A percentile compares a stretch with the other conserved stretches of the same genome.
phyloP scores from a whole-genome alignment of 2,113 vertebrate genomes.

The Pollachius pollachius region DNA sequence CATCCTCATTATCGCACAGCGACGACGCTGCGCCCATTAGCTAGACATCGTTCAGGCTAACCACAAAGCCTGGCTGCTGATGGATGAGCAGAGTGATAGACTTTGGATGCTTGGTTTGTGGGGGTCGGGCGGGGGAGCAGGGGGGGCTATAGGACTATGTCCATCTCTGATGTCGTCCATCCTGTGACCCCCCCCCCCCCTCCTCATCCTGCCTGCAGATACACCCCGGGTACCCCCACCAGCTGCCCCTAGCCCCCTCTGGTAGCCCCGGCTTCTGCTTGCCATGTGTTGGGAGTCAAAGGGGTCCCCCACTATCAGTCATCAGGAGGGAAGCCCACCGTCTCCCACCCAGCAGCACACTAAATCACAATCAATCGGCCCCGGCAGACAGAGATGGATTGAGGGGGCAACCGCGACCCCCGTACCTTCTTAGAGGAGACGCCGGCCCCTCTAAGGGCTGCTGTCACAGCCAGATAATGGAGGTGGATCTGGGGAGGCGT shows the following conservation, averaged over 20 bases:
- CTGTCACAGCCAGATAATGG: slow-evolving; percentile 74
- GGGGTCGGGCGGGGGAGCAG: slow-evolving; percentile 30
- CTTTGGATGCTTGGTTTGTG: slow-evolving; percentile 43
- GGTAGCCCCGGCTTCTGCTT: slow-evolving; percentile 57
- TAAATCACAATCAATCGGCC: slow-evolving; percentile 64
- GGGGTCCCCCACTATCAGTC: slow-evolving; percentile 64
- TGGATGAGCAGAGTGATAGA: slow-evolving; percentile 73
- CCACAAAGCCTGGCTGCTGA: slow-evolving; percentile 69
- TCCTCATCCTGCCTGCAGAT: too few relatives aligned
- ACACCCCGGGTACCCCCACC: slow-evolving; percentile 12
- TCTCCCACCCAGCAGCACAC: slow-evolving; percentile 44
- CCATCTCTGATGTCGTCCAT: slow-evolving; percentile 56
- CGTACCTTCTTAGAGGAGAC: slow-evolving; percentile 48
- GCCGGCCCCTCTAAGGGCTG: slow-evolving; percentile 49
- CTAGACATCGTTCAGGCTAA: slow-evolving; percentile 75
- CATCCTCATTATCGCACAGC: slow-evolving; percentile 75
- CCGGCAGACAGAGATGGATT: slow-evolving; percentile 75
- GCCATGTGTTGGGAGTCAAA: slow-evolving; percentile 70
- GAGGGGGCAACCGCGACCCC: slow-evolving; percentile 57
- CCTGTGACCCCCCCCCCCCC: slow-evolving; percentile 49
- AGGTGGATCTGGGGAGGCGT: slow-evolving; percentile 54
- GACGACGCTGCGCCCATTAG: slow-evolving; percentile 84
- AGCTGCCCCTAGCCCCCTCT: slow-evolving; percentile 30
- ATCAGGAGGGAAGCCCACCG: slow-evolving; percentile 62
- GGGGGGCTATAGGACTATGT: too few relatives aligned